Evolutionary conservation across 1,140 invertebrate genomes (phyloP).

Genomic region (Adelges cooleyi): DNA sequence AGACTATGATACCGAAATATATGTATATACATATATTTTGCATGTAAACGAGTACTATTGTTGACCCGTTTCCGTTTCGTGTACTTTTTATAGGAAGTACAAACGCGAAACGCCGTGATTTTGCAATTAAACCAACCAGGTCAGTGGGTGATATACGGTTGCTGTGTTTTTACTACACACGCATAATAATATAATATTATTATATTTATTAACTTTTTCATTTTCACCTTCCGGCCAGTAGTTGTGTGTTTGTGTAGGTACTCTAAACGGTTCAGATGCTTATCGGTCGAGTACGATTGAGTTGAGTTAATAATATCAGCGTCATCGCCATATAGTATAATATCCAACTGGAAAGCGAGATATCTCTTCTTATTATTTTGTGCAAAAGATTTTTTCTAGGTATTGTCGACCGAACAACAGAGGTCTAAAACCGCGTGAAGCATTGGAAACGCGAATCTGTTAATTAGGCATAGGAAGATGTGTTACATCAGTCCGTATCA

Average conservation of each 20-base stretch:
- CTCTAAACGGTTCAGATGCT: background rate
- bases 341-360: background rate
- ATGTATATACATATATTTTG: too few species aligned
- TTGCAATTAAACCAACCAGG: background rate
- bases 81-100: too few species aligned
- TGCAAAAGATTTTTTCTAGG: too few species aligned
- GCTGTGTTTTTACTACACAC: too few species aligned
- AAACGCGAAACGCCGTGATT: too few species aligned
- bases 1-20: too few species aligned
- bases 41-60: too few species aligned
- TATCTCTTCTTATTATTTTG: too few species aligned
- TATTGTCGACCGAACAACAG: background rate
- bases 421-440: background rate
- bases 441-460: background rate
- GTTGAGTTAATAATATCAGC: background rate
- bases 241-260: too few species aligned
- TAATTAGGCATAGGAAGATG: too few species aligned
- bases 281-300: background rate
- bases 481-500: too few species aligned
- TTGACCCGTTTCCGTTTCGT: too few species aligned
- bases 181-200: background rate
- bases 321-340: background rate
- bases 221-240: slow-evolving; percentile 15
- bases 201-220: background rate
- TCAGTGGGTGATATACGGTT: slow-evolving; percentile 1